phyloP scores from a whole-genome alignment of 2,888 invertebrate genomes.

The Leucoptera coffeella region DNA sequence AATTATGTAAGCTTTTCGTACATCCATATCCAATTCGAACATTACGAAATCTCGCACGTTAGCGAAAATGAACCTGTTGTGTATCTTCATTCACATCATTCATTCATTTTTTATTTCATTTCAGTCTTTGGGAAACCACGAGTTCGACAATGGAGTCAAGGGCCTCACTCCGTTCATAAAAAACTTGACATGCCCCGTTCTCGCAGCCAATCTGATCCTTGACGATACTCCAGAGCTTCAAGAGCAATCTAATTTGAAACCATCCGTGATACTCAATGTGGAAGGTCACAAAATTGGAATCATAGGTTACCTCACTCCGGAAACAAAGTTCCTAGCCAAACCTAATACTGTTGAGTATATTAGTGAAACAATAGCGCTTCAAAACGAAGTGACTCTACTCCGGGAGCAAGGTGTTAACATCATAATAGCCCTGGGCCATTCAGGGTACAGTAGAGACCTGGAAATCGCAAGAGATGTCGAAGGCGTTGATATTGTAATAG shows the following conservation, averaged over 20 bases:
- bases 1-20: no score
- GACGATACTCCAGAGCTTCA: constrained; percentile 56
- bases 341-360: constrained; percentile 51
- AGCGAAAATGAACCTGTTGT: no score
- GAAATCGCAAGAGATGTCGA: constrained; percentile 71
- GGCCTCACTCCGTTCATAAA: constrained; percentile 75
- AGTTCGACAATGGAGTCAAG: constrained; percentile 76
- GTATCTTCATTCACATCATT: no score
- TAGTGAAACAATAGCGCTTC: constrained; percentile 66
- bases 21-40: no score
- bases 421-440: constrained; percentile 85
- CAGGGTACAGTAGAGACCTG: constrained; percentile 71
- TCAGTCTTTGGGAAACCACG: constrained; percentile 89
- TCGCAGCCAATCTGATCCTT: constrained; percentile 72
- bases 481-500: constrained; percentile 79
- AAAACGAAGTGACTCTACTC: constrained; percentile 57
- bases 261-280: constrained; percentile 59
- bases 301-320: constrained; percentile 83
- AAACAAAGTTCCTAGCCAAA: constrained; percentile 59
- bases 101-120: constrained; percentile 22
- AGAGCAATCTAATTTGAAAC: constrained; percentile 44
- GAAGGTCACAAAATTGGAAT: constrained; percentile 66
- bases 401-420: constrained; percentile 64
- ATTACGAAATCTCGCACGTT: no score
- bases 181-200: constrained; percentile 63